Evolutionary conservation across 2,888 invertebrate genomes (phyloP), one percentile per base, ranked within the genome.

Genomic region (Notocelia uddmanniana): DNA sequence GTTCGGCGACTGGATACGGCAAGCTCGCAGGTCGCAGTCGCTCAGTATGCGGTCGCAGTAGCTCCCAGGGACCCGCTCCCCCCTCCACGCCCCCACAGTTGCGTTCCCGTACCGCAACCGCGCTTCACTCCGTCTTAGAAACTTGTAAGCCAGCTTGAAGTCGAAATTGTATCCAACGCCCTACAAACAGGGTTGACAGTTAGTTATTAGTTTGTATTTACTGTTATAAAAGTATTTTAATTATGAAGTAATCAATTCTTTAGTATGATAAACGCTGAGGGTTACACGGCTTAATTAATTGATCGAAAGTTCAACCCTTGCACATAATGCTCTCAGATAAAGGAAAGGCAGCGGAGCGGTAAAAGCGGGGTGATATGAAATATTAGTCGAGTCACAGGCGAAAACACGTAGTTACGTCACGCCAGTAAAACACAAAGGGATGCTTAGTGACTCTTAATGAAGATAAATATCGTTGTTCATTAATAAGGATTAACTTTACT

Each of bases 1-100:
- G 94, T 98, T 98, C 13, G 98, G 98, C 26, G 97, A 97, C 89
- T 97, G 97, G 74, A 97, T 96, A 75, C 97, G 95, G 89, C 96
- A 97, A 58, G 93, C 92, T 77, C 90, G 89, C 73, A 95, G 94
- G 88, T 96, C 96, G 87, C 97, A 97, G 85, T 96, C 96, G 82
- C 96, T 96, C 80, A 97, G 95, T 80, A 97, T 95, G 81, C 97
- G 95, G 91, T 97, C 97, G 89, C 97, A 97, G 88, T 97, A 97
- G 75, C 96, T 96, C 76, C 96, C 96, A 19, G 96, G 94, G 63
- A 96, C 95, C 73, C 96, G 90, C 80, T 97, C 96, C 26, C 97
- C 97, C 66, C 97, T 93, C 95, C 96, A 97, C 73, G 96, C 96
- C 62, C 92, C 95, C 83, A 96, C 94, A 18, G 95, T 96, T 75